phyloP scores from a whole-genome alignment of 1,140 invertebrate genomes.

The Hyposmocoma kahamanoa region DNA sequence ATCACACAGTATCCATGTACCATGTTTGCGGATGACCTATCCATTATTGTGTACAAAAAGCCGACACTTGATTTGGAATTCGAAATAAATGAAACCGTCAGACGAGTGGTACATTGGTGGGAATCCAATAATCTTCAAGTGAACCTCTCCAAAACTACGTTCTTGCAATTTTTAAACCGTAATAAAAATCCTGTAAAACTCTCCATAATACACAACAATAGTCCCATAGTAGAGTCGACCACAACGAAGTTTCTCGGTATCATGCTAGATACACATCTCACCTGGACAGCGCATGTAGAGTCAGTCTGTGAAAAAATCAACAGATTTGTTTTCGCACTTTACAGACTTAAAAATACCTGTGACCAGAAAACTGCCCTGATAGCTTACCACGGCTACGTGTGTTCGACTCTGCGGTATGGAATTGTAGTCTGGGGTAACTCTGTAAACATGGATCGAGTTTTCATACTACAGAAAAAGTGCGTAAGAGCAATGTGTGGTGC shows the following conservation, averaged over 20 bases:
- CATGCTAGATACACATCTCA: not conserved
- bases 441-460: not conserved
- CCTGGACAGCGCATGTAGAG: slow-evolving; percentile 1
- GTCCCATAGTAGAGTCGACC: not conserved
- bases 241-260: not conserved
- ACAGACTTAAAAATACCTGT: not conserved
- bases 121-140: not conserved
- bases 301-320: not conserved
- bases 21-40: slow-evolving; percentile 1
- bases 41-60: no score
- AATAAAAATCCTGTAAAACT: no score
- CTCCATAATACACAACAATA: no score
- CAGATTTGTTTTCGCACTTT: not conserved
- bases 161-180: not conserved
- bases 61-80: no score
- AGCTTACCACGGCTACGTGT: slow-evolving; percentile 1
- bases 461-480: not conserved
- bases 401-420: not conserved
- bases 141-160: not conserved
- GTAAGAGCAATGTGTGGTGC: not conserved
- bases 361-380: not conserved
- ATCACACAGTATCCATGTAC: not conserved
- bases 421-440: not conserved
- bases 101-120: not conserved
- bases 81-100: not conserved